These are phyloP conservation scores for Rhegmatorhina hoffmannsi DNA, from an alignment of 2,113 vertebrate genomes.

Conservation along the genomic window DNA sequence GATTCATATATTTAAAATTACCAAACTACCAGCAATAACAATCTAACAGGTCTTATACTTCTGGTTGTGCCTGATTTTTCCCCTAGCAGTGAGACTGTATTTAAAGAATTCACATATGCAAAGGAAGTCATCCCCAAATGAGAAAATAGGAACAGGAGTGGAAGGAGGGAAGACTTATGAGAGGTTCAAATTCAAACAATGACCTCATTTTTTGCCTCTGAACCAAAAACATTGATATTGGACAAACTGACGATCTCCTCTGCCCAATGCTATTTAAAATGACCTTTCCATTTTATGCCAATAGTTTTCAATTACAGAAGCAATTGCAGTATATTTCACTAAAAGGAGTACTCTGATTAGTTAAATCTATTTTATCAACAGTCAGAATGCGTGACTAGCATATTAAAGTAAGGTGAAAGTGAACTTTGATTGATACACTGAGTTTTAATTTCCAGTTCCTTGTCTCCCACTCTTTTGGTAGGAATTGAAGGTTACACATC, in stretches of 20 bases:
- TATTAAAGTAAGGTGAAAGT: slow-evolving; percentile 19
- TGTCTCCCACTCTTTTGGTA: neutral
- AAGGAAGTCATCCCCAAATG: neutral
- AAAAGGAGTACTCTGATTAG: slow-evolving; percentile 39
- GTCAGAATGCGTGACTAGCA: slow-evolving; percentile 39
- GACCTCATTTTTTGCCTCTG: neutral
- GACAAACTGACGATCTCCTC: slow-evolving; percentile 4
- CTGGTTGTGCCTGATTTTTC: neutral
- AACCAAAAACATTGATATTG: neutral
- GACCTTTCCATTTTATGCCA: slow-evolving; percentile 43
- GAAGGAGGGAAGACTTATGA: neutral
- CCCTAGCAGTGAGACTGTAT: neutral
- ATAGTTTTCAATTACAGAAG: slow-evolving; percentile 54
- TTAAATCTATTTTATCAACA: slow-evolving; percentile 61
- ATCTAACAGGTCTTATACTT: neutral
- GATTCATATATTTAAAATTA: neutral
- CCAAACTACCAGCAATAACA: neutral
- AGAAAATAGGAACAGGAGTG: neutral
- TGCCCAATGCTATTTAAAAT: slow-evolving; percentile 7
- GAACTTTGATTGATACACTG: slow-evolving; percentile 33
- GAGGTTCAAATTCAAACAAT: neutral
- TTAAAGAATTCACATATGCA: neutral
- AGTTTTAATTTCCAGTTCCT: slow-evolving; percentile 31
- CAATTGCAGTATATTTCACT: slow-evolving; percentile 40
- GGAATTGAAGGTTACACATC: slow-evolving; percentile 31